Evolutionary conservation across 2,113 vertebrate genomes (phyloP).

Genomic region (Phalacrocorax brasilianus): DNA sequence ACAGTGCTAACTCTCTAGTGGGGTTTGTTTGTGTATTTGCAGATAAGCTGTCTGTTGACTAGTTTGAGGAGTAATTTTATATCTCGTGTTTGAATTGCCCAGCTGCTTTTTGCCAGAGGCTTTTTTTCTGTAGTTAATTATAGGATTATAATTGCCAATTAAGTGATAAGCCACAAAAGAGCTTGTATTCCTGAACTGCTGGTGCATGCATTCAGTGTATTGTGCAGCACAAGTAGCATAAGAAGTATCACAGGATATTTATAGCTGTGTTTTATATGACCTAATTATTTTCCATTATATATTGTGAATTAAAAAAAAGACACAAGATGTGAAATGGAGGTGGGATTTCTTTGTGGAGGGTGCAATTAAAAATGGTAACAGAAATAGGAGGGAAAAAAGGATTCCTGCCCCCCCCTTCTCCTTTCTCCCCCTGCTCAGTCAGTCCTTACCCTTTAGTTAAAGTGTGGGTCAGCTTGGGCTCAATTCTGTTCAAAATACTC

Average conservation of each 20-base stretch:
- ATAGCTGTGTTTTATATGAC: neutral
- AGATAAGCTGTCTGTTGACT: neutral
- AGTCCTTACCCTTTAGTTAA: neutral
- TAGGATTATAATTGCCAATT: constrained; percentile 64
- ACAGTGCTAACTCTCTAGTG: neutral
- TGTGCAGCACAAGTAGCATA: neutral
- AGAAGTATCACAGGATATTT: neutral
- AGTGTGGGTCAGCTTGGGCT: neutral
- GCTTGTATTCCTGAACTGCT: neutral
- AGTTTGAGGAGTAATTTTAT: neutral
- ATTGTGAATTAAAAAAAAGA: neutral
- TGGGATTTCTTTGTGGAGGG: neutral
- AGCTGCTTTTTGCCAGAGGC: constrained; percentile 9
- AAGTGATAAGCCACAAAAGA: constrained; percentile 43
- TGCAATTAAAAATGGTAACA: neutral
- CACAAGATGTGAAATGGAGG: neutral
- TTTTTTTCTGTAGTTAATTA: constrained; percentile 49
- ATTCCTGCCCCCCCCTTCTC: neutral
- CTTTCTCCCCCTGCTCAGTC: neutral
- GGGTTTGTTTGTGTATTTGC: neutral
- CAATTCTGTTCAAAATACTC: neutral
- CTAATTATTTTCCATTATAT: neutral
- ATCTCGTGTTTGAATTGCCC: neutral
- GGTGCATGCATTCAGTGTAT: neutral
- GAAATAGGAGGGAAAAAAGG: neutral